Base-by-base conservation (phyloP, 1,140 invertebrate species). In the Platorchestia sp. region DNA sequence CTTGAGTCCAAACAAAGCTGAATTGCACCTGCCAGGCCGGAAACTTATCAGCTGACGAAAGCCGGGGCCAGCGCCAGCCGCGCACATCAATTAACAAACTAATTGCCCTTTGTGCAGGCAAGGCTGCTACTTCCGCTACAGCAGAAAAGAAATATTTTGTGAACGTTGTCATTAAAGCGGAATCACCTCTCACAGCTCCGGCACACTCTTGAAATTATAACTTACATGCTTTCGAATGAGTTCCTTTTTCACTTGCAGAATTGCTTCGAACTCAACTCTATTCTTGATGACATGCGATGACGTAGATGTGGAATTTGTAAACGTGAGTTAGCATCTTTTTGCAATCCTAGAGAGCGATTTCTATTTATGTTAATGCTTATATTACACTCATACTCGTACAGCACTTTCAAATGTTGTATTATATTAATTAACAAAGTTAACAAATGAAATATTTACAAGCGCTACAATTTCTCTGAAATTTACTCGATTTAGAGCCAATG, bases 81-180 rank as follows among this genome's bases (percentile, higher is more conserved):
- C 87, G 87, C 42, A 89, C 87, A 89, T 89, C 87, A 89, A 89
- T 89, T 89, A 44, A 89, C n/a, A 36, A 44, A 89, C 87, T 89
- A 89, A 89, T 89, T 89, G 41, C 87, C 87, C 41, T 89, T 89
- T 41, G 87, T 89, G 87, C 41, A 22, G 42, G 59, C 59, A 14
- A 36, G 59, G 27, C 59, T 36, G 10, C 59, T 75, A 27, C 59
- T 75, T 36, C 59, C 36, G 59, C 59, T 3, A 75, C 59, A 75
- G 36, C 36, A 75, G 36, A 75, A 1, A 36, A 36, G 10, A 75
- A 75, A 75, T 75, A 36, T 75, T 75, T 75, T 75, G 59, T 27
- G 59, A 75, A 36, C 59, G 59, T 3, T 19, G 1, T 22, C 27
- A 75, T 75, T 75, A 75, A 22, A 75, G 36, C 27, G 59, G 14